phyloP scores from a whole-genome alignment of 2,113 vertebrate genomes.

The Heptranchias perlo region DNA sequence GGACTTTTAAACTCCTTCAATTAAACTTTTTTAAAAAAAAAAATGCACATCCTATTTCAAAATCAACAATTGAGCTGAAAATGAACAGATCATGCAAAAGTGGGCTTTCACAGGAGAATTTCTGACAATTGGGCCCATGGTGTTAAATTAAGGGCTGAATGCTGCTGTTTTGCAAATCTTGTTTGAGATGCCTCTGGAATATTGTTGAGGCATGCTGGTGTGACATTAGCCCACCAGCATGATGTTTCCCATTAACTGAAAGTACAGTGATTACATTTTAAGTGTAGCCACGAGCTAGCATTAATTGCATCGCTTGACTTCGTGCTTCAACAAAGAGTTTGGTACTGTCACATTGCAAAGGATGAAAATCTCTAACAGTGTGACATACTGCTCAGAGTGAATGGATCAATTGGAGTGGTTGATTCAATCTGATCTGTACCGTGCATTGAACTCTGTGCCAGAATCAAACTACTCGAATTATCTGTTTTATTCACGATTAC shows the following conservation, averaged over 20 bases:
- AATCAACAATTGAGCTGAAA: background rate
- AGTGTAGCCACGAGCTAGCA: background rate
- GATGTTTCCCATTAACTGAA: slow-evolving; percentile 3
- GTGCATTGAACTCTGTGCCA: background rate
- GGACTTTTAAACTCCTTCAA: background rate
- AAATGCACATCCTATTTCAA: no score
- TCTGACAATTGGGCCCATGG: background rate
- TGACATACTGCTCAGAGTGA: background rate
- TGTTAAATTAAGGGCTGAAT: background rate
- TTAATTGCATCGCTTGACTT: slow-evolving; percentile 20
- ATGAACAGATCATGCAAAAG: background rate
- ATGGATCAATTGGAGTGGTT: background rate
- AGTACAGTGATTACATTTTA: slow-evolving; percentile 6
- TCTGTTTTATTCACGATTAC: background rate
- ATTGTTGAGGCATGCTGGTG: background rate
- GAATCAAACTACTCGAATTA: background rate
- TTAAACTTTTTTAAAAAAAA: background rate
- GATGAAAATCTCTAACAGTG: background rate
- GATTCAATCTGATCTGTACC: background rate
- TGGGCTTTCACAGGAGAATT: background rate
- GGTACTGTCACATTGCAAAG: background rate
- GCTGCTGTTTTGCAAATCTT: background rate
- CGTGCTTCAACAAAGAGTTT: background rate
- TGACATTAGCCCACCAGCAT: background rate
- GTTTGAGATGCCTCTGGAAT: background rate